These are phyloP conservation scores for Nycteola revayana DNA, from an alignment of 2,888 invertebrate species.

Conservation along the genomic window DNA sequence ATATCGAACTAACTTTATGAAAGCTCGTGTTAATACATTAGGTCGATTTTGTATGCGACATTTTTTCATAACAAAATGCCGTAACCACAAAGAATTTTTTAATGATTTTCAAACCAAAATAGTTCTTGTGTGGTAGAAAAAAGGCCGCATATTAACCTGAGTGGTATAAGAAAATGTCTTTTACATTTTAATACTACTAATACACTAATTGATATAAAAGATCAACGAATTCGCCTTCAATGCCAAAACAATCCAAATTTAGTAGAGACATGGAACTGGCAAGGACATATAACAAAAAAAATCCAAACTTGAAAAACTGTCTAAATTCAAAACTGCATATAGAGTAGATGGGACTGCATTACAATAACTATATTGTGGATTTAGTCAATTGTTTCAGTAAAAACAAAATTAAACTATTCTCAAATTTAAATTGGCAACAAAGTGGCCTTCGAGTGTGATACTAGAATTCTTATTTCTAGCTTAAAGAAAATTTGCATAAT, in stretches of 20 bases:
- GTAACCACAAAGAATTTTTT: too few relatives aligned
- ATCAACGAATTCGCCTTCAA: slow-evolving; percentile 47
- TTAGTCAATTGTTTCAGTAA: too few relatives aligned
- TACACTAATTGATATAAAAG: slow-evolving; percentile 42
- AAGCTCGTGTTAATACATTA: slow-evolving; percentile 74
- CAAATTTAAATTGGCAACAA: too few relatives aligned
- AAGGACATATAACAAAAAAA: slow-evolving; percentile 18
- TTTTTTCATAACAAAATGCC: too few relatives aligned
- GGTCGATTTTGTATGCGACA: slow-evolving; percentile 17
- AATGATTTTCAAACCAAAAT: too few relatives aligned
- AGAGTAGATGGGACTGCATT: too few relatives aligned
- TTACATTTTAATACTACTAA: slow-evolving; percentile 61
- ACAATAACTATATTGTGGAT: too few relatives aligned
- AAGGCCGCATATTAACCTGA: slow-evolving; percentile 17
- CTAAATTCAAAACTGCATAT: slow-evolving; percentile 29
- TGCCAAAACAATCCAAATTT: slow-evolving; percentile 52
- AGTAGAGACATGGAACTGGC: slow-evolving; percentile 25
- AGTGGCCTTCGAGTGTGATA: too few relatives aligned
- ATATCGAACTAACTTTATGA: slow-evolving; percentile 66
- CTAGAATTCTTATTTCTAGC: too few relatives aligned
- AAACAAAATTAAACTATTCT: too few relatives aligned
- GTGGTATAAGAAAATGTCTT: slow-evolving; percentile 76
- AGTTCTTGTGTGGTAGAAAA: slow-evolving; percentile 1
- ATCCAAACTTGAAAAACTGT: slow-evolving; percentile 9
- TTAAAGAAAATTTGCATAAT: too few relatives aligned